Percentiles rank a stretch among this genome's conserved stretches.
phyloP scores from a whole-genome alignment of 1,140 invertebrate species.

The Laupala kohalensis region DNA sequence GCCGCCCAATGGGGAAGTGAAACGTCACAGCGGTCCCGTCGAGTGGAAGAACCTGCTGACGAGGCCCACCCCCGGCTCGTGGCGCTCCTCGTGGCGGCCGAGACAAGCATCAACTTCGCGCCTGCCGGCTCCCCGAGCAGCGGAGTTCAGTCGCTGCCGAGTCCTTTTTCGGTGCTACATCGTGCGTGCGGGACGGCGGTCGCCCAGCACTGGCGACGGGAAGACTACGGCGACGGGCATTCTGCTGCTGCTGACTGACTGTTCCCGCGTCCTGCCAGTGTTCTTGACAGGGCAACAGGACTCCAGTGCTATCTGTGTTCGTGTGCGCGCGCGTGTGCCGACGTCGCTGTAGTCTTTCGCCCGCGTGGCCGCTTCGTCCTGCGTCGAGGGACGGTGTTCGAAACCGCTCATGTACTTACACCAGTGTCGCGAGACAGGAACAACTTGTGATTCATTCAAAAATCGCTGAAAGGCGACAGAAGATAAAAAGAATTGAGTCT shows the following conservation, averaged over 20 bases:
- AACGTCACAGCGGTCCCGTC: neutral
- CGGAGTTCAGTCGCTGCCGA: neutral
- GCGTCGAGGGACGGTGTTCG: neutral
- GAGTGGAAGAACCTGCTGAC: neutral
- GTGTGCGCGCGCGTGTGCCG: neutral
- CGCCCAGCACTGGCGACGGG: neutral
- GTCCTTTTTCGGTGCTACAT: neutral
- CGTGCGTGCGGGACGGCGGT: neutral
- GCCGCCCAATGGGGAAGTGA: neutral
- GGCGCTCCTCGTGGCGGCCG: neutral
- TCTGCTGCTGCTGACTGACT: too few species aligned
- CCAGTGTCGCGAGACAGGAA: neutral
- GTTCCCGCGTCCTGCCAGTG: neutral
- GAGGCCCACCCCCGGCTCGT: conserved; percentile 4
- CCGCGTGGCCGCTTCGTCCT: too few species aligned
- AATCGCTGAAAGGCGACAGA: neutral
- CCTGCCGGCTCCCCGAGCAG: neutral
- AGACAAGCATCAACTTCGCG: neutral
- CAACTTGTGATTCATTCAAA: neutral
- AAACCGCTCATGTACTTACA: neutral
- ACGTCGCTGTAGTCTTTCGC: too few species aligned
- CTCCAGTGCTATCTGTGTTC: neutral
- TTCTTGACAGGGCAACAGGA: neutral
- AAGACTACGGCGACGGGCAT: neutral
- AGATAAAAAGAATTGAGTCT: neutral